Evolutionary conservation across 2,888 invertebrate species (phyloP).

Genomic region (Chorisops tibialis): DNA sequence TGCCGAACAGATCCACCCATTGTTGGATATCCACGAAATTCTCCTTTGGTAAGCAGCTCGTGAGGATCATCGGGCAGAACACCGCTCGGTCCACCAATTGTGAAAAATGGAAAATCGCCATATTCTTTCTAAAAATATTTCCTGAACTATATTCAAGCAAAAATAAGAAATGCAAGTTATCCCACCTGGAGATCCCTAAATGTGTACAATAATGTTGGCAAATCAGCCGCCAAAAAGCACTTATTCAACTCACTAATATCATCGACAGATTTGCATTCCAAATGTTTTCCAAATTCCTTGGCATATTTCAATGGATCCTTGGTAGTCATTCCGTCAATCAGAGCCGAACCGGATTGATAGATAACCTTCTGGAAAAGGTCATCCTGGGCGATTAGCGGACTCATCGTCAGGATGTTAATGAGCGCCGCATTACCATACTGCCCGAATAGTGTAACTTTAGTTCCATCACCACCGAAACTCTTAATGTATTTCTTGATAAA

Average conservation of each 20-base stretch:
- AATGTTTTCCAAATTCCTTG: slow-evolving; percentile 36
- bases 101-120: not conserved
- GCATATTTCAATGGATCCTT: slow-evolving; percentile 37
- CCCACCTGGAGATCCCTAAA: not conserved
- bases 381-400: slow-evolving; percentile 34
- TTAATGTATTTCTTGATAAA: slow-evolving; percentile 52
- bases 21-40: slow-evolving; percentile 21
- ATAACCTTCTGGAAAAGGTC: slow-evolving; percentile 51
- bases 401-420: slow-evolving; percentile 45
- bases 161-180: not conserved
- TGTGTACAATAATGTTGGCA: not conserved
- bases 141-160: not conserved
- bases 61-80: slow-evolving; percentile 16
- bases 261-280: slow-evolving; percentile 28
- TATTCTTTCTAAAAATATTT: slow-evolving; percentile 7
- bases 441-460: slow-evolving; percentile 50
- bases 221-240: not conserved
- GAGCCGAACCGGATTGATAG: slow-evolving; percentile 50
- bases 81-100: slow-evolving; percentile 19
- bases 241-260: not conserved
- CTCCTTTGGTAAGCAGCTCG: slow-evolving; percentile 11
- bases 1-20: slow-evolving; percentile 26
- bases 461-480: slow-evolving; percentile 51
- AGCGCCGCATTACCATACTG: slow-evolving; percentile 52
- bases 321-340: slow-evolving; percentile 50